Evolutionary conservation across 2,797 vertebrate genomes (phyloP), one percentile per base, ranked within the genome.

Genomic region (Gila robusta): DNA sequence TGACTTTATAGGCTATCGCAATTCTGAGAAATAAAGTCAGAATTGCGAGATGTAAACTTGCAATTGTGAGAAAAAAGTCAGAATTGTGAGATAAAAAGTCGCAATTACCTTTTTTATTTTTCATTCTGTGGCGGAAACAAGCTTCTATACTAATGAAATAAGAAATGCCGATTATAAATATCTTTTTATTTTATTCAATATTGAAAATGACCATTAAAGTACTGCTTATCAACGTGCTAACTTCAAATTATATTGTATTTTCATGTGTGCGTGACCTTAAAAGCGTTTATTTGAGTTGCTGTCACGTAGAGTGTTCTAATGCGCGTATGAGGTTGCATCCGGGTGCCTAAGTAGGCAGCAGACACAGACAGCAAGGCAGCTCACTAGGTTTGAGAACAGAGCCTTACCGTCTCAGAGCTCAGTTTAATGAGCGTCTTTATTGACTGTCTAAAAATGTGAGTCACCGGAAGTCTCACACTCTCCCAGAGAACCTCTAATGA

Each of bases 401-500:
- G 73, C 73, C 73, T 76, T 23, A 0, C 44, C 9, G 21, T 77
- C 26, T 64, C 62, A 64, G 26, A 64, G 62, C 62, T 28, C 52
- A 16, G 52, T n/a, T 56, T 77, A 77, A 77, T 5, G 17, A 32
- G 71, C n/a, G 26, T 19, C 28, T 73, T 49, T 54, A 35, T 23
- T 35, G 52, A 35, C 74, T 35, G 74, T 59, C 52, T 76, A 76
- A 76, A 76, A 76, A 35, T 52, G 47, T 21, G 28, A 52, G 32
- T 52, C 28, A 32, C 26, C 11, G 23, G 73, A n/a, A 56, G 73
- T 77, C 49, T 77, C 74, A 9, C 74, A 14, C 74, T 77, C n/a
- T 59, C 52, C 52, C 12, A 39, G 74, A 78, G 52, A 78, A 59
- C 11, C 32, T 14, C 74, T 78, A 78, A 78, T 78, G 52, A 78